Evolutionary conservation across 2,797 vertebrate species (phyloP), one percentile per base, ranked within the genome.

Genomic region (Sus cebifrons): DNA sequence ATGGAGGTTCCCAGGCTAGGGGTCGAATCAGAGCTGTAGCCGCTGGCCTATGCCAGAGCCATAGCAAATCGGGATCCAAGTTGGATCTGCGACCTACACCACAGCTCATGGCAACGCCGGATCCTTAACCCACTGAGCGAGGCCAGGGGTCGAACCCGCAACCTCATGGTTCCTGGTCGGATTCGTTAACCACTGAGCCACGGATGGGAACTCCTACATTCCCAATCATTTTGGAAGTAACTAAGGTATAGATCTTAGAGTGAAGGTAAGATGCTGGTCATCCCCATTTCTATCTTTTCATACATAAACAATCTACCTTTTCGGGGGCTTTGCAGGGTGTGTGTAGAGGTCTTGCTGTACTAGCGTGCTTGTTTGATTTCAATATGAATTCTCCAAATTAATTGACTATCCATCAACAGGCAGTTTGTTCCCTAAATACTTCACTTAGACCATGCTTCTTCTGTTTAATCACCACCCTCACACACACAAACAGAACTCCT

Each of bases 341-440:
- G 6, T n/a, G 3, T 62, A 62, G 32, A 23, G 29, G 40, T 91
- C 36, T 95, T 52, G 5, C 40, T 60, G 5, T 21, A 11, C 25
- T 29, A 16, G 17, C 25, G 54, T 29, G 68, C 56, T 96, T 68
- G 60, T 82, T 93, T 85, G 60, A 74, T 89, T 93, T 73, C 60
- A 52, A 0, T 49, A 58, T 81, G 89, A 81, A 32, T 70, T 94
- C 20, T 86, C 68, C 67, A 67, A 56, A 49, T 92, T 91, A 60
- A 88, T 79, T 95, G 78, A 92, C 75, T 81, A 89, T 73, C 85
- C 71, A 89, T 25, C 23, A 97, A 92, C 60, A 97, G 94, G 65
- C 20, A 49, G 70, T 97, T 95, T 95, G 40, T 65, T 29, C 52
- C 95, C 88, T 3, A 27, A 97, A 93, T 95, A 62, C 52, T 91